These are phyloP conservation scores for Laticauda colubrina DNA, from an alignment of 2,113 vertebrate species.

Conservation along the genomic window DNA sequence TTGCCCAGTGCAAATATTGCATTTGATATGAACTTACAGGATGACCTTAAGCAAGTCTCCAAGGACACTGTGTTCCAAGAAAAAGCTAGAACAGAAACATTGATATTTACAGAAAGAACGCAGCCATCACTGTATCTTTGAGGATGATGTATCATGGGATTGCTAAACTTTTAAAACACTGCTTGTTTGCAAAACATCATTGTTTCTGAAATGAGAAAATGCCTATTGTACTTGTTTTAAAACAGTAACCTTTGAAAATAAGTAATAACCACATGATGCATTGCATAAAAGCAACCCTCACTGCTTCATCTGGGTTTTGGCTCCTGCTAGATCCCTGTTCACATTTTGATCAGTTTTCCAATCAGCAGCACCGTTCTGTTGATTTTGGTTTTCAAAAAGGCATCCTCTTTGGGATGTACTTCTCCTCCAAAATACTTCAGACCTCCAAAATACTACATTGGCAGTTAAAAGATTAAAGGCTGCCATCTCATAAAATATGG, in stretches of 20 bases:
- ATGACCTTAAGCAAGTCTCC: not conserved
- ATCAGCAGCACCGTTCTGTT: not conserved
- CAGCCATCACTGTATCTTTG: not conserved
- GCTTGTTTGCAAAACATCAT: not conserved
- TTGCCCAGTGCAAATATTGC: not conserved
- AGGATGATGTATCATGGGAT: not conserved
- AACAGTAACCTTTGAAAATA: not conserved
- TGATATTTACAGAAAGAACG: not conserved
- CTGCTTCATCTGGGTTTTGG: slow-evolving; percentile 13
- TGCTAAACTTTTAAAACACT: not conserved
- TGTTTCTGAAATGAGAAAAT: not conserved
- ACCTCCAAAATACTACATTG: not conserved
- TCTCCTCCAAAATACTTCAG: not conserved
- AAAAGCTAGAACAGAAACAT: not conserved
- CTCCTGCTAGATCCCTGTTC: not conserved
- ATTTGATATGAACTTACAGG: not conserved
- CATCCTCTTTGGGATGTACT: slow-evolving; percentile 1
- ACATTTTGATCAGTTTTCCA: slow-evolving; percentile 8
- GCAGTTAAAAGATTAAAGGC: slow-evolving; percentile 22
- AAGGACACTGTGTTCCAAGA: not conserved
- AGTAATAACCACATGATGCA: not conserved
- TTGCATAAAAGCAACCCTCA: not conserved
- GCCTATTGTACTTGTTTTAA: not conserved
- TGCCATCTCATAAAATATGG: slow-evolving; percentile 6
- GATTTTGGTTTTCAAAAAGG: not conserved